Conservation (phyloP, 2,888 invertebrate genomes). For the Gari tellinella region DNA sequence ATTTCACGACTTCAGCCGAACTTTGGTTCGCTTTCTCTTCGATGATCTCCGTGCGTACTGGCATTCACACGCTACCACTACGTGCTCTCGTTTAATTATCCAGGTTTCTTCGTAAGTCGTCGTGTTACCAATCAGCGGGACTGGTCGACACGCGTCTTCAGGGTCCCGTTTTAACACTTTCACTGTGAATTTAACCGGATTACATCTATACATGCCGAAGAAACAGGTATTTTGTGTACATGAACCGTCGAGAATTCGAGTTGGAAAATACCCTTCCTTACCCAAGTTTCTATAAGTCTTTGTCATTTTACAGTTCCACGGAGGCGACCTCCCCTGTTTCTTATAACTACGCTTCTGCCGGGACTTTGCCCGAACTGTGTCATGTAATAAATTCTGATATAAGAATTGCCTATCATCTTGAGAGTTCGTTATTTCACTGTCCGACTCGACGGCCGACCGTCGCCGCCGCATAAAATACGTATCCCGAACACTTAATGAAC, state of each 20-base stretch:
- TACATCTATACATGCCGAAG: constrained; percentile 77
- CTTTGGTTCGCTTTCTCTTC: constrained; percentile 24
- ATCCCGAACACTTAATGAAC: constrained; percentile 50
- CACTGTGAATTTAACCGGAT: constrained; percentile 75
- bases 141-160: constrained; percentile 74
- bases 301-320: constrained; percentile 61
- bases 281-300: too few relatives aligned
- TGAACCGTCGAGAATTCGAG: constrained; percentile 68
- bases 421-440: constrained; percentile 34
- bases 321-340: constrained; percentile 71
- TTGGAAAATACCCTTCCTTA: constrained; percentile 75
- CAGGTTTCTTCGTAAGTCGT: constrained; percentile 78
- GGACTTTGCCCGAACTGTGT: constrained; percentile 44
- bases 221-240: constrained; percentile 77
- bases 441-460: constrained; percentile 42
- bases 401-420: constrained; percentile 41
- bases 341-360: constrained; percentile 30
- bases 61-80: constrained; percentile 78
- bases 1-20: neutral
- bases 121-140: constrained; percentile 70
- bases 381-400: constrained; percentile 51
- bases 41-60: constrained; percentile 38
- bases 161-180: constrained; percentile 77
- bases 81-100: constrained; percentile 66
- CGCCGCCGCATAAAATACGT: constrained; percentile 66